Evolutionary conservation across 2,888 invertebrate species (phyloP).

Genomic region (Andrena minutula): DNA sequence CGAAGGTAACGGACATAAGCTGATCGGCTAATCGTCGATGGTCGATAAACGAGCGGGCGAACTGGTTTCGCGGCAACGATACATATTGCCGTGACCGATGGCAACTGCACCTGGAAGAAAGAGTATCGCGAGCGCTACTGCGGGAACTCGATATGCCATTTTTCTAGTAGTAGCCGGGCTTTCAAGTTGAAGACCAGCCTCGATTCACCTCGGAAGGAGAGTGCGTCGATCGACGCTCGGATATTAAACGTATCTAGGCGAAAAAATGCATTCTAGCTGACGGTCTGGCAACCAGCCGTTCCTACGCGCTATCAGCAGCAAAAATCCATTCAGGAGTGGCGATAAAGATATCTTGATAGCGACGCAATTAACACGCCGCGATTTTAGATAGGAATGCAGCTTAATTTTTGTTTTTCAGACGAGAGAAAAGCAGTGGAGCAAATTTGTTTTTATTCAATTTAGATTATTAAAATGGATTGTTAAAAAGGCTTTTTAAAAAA

Average conservation of each 20-base stretch:
- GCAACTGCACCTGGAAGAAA: constrained; percentile 11
- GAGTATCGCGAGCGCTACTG: constrained; percentile 28
- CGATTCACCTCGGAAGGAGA: constrained; percentile 29
- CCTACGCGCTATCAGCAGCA: constrained; percentile 1
- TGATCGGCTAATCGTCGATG: constrained; percentile 35
- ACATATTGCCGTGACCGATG: constrained; percentile 20
- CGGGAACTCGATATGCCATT: constrained; percentile 58
- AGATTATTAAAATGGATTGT: too few relatives aligned
- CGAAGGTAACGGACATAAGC: constrained; percentile 37
- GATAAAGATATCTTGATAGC: neutral
- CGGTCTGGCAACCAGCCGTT: constrained; percentile 22
- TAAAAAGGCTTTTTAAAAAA: too few relatives aligned
- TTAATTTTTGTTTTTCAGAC: neutral
- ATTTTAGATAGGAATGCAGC: neutral
- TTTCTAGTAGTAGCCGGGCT: constrained; percentile 21
- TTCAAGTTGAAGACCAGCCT: constrained; percentile 51
- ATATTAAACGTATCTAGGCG: constrained; percentile 39
- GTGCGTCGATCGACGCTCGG: constrained; percentile 5
- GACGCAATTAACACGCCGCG: constrained; percentile 7
- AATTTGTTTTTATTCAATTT: neutral
- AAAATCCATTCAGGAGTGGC: constrained; percentile 15
- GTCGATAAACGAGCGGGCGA: constrained; percentile 39
- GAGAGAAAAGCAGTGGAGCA: neutral
- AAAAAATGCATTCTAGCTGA: constrained; percentile 26
- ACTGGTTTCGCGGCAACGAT: constrained; percentile 38